Percentiles rank a stretch among this genome's conserved stretches.
Conservation (phyloP, 2,797 vertebrate species). For the Acanthornis magna region DNA sequence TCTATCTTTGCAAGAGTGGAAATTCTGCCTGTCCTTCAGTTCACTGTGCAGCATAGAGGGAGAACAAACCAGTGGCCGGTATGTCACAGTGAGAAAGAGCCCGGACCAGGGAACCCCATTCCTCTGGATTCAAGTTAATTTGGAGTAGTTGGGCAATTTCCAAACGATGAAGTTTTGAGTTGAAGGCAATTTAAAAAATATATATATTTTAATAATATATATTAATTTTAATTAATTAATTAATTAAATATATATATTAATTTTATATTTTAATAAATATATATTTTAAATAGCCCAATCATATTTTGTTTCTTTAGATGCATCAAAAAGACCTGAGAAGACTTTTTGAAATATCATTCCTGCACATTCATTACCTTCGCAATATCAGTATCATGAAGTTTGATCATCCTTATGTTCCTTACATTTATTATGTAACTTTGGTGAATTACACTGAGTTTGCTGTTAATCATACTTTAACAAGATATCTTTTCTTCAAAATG, state of each 20-base stretch:
- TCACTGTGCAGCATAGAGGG: neutral
- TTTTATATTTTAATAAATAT: neutral
- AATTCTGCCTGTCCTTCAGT: neutral
- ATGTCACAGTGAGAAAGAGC: neutral
- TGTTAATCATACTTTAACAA: neutral
- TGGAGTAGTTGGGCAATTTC: neutral
- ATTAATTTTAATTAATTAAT: too few species aligned
- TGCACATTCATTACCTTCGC: neutral
- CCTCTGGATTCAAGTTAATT: neutral
- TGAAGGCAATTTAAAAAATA: neutral
- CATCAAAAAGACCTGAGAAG: neutral
- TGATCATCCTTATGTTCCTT: fast-evolving
- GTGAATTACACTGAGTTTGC: neutral
- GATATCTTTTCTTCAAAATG: neutral
- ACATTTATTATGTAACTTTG: fast-evolving
- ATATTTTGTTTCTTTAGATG: neutral
- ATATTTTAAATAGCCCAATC: neutral
- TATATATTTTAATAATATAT: too few species aligned
- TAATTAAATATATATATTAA: too few species aligned
- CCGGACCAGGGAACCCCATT: neutral
- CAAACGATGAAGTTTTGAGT: neutral
- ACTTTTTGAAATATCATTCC: neutral
- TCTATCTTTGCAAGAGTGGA: neutral
- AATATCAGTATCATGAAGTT: neutral
- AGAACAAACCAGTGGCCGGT: neutral